Evolutionary conservation across 2,113 vertebrate genomes (phyloP), one percentile per base, ranked within the genome.

Genomic region (Psephotus haematonotus): DNA sequence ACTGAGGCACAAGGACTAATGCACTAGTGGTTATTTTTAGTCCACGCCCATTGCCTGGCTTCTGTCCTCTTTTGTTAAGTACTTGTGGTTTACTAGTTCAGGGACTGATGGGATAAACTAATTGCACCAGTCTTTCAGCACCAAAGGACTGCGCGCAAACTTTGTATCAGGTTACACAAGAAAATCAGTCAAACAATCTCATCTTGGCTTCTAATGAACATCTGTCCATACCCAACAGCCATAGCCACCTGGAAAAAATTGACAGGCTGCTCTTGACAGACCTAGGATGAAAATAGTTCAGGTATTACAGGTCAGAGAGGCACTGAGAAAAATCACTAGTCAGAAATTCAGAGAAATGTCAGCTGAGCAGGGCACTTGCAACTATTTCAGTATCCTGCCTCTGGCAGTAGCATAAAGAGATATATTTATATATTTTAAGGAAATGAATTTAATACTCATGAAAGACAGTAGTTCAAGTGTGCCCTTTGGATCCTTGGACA

Each of bases 381-480:
- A 46, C 90, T 93, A 96, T 93, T 94, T 96, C 69, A 29, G 93
- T 60, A 96, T 35, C 37, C 71, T 92, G 88, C 88, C 90, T 88
- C 82, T 79, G 89, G 85, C 76, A 94, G 84, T 41, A 84, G 20
- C 52, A 78, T 20, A 83, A 1, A 76, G 27, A 71, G 10, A 74
- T 16, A 53, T 47, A 78, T 71, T 47, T 62, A 50, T 64, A 5
- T 65, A 63, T 82, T 88, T 93, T 71, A 86, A 90, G 49, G 20
- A 88, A 96, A 93, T 88, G 3, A 92, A 77, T 81, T 83, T 92
- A 86, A 90, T 83, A 71, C 55, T 81, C 72, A 59, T 87, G 81
- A 68, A 96, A 94, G 25, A 74, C 1, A 52, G 44, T 4, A 72
- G 46, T 47, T 93, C 59, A 88, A 71, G 83, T 44, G 20, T 49